A percentile compares a stretch with the other conserved stretches of the same genome.
phyloP scores from a whole-genome alignment of 2,113 vertebrate genomes.

The Siniperca chuatsi region DNA sequence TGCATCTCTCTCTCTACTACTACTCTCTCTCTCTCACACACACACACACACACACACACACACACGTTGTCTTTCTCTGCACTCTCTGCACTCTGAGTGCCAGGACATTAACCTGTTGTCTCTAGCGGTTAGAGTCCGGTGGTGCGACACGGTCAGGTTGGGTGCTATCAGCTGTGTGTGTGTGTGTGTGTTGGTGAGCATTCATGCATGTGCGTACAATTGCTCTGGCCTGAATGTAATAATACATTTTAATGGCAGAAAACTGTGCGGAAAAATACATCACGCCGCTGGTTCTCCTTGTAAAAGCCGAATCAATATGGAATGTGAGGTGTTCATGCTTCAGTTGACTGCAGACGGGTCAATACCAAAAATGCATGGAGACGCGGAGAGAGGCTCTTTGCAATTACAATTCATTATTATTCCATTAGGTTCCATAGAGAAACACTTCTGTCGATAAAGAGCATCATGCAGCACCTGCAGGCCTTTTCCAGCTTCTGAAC shows the following conservation, averaged over 20 bases:
- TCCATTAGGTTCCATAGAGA: slow-evolving; percentile 61
- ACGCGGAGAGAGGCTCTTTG: slow-evolving; percentile 49
- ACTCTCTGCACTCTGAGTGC: slow-evolving; percentile 26
- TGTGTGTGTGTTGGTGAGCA: background rate
- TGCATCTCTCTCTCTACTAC: background rate
- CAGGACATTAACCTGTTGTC: slow-evolving; percentile 67
- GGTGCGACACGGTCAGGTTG: background rate
- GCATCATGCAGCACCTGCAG: slow-evolving; percentile 19
- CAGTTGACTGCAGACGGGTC: slow-evolving; percentile 63
- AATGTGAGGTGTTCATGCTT: slow-evolving; percentile 58
- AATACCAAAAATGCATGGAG: slow-evolving; percentile 58
- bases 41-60: background rate
- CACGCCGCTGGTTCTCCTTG: slow-evolving; percentile 27
- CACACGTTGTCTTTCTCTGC: slow-evolving; percentile 30
- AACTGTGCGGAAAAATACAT: slow-evolving; percentile 22
- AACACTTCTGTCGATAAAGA: slow-evolving; percentile 39
- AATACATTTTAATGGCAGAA: slow-evolving; percentile 52
- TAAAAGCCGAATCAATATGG: slow-evolving; percentile 63
- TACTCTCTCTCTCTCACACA: background rate
- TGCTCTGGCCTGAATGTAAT: slow-evolving; percentile 6
- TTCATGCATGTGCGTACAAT: slow-evolving; percentile 15
- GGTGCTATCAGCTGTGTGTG: background rate
- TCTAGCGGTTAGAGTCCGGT: slow-evolving; percentile 17
- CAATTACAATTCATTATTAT: slow-evolving; percentile 72
- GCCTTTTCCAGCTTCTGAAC: background rate